phyloP scores from a whole-genome alignment of 2,797 vertebrate species.

The Anguilla pacifica region DNA sequence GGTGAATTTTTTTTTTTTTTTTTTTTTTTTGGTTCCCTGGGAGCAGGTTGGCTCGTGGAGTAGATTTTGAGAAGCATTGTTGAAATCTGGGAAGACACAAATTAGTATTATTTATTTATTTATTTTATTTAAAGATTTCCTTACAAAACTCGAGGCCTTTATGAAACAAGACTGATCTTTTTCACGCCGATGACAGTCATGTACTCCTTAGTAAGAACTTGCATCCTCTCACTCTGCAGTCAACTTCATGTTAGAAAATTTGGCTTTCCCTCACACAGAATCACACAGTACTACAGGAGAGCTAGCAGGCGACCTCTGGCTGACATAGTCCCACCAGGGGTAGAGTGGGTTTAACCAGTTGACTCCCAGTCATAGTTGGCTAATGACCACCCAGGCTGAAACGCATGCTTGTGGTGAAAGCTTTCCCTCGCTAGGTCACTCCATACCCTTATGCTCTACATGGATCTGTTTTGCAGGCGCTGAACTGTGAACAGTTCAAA shows the following conservation, averaged over 20 bases:
- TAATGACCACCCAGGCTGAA: too few relatives aligned
- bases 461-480: too few relatives aligned
- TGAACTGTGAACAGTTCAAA: neutral
- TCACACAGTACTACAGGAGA: neutral
- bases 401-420: too few relatives aligned
- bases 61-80: neutral
- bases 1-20: neutral
- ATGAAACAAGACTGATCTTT: neutral
- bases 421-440: too few relatives aligned
- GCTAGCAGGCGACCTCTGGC: too few relatives aligned
- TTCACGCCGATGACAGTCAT: neutral
- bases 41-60: neutral
- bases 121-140: neutral
- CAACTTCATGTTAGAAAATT: neutral
- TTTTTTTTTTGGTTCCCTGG: neutral
- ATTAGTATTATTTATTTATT: neutral
- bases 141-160: neutral
- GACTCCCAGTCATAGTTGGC: too few relatives aligned
- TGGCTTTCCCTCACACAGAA: neutral
- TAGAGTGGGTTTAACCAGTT: too few relatives aligned
- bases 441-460: too few relatives aligned
- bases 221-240: neutral
- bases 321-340: too few relatives aligned
- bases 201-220: neutral
- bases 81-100: neutral